Percentiles rank a stretch among this genome's conserved stretches.
Evolutionary conservation across 2,797 vertebrate species (phyloP).

Genomic region (Microchirus variegatus): DNA sequence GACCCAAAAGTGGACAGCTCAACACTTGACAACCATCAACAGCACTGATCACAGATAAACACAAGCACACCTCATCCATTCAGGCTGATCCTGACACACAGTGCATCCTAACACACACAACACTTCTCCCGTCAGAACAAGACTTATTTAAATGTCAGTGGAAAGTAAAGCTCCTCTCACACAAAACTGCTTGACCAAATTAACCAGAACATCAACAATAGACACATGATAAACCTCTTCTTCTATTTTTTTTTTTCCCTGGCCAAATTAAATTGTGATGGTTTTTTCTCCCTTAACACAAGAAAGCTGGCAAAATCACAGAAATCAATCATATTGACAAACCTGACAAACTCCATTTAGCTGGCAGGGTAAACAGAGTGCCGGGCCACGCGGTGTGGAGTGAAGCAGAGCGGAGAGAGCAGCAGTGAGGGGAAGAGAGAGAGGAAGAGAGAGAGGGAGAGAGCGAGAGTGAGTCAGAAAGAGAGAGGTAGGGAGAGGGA

Average conservation of each 20-base stretch:
- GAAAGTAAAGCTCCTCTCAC: slow-evolving; percentile 41
- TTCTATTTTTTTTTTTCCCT: slow-evolving; percentile 39
- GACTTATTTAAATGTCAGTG: not conserved
- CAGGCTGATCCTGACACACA: slow-evolving; percentile 7
- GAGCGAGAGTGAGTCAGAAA: slow-evolving; percentile 40
- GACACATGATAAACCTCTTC: slow-evolving; percentile 61
- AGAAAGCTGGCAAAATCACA: slow-evolving; percentile 80
- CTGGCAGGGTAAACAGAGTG: slow-evolving; percentile 91
- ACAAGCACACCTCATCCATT: slow-evolving; percentile 11
- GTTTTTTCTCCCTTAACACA: slow-evolving; percentile 65
- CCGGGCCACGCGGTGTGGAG: slow-evolving; percentile 86
- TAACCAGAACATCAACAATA: slow-evolving; percentile 66
- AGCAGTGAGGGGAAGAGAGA: slow-evolving; percentile 60
- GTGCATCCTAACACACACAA: slow-evolving; percentile 18
- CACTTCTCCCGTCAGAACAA: slow-evolving; percentile 32
- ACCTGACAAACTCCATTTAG: slow-evolving; percentile 99
- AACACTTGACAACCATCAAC: slow-evolving; percentile 22
- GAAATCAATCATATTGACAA: slow-evolving; percentile 93
- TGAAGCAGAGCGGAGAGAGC: slow-evolving; percentile 79
- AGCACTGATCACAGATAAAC: slow-evolving; percentile 26
- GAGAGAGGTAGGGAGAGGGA: slow-evolving; percentile 40
- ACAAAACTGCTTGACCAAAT: slow-evolving; percentile 63
- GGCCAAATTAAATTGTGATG: slow-evolving; percentile 82
- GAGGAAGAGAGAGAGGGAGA: slow-evolving; percentile 40
- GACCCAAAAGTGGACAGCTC: slow-evolving; percentile 1